Evolutionary conservation across 2,113 vertebrate species (phyloP).

Genomic region (Acrocephalus kingi): DNA sequence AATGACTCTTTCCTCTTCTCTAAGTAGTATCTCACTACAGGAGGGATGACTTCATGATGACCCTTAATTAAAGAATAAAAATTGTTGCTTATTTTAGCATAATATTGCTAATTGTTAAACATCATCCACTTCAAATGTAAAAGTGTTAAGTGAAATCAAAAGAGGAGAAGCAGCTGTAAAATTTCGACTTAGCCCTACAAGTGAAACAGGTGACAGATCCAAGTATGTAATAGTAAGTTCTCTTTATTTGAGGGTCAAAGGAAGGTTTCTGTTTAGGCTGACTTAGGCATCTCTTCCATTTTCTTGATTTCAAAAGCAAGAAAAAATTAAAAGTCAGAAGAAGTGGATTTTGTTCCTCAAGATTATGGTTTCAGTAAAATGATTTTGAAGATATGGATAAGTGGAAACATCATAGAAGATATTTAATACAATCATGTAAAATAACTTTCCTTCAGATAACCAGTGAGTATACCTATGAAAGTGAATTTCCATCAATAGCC

Average conservation of each 20-base stretch:
- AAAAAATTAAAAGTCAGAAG: neutral
- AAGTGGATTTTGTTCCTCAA: neutral
- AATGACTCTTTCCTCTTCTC: neutral
- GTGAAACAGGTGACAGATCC: neutral
- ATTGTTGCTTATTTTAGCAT: neutral
- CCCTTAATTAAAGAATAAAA: slow-evolving; percentile 2
- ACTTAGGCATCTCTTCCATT: neutral
- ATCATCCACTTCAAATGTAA: neutral
- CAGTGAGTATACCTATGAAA: neutral
- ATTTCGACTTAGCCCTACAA: neutral
- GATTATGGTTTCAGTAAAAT: neutral
- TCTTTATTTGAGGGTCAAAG: neutral
- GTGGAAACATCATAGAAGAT: neutral
- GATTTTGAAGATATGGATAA: neutral
- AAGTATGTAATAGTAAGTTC: neutral
- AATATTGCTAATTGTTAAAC: slow-evolving; percentile 18
- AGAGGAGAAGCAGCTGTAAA: neutral
- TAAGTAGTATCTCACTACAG: neutral
- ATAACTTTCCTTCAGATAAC: neutral
- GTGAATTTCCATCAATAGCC: neutral
- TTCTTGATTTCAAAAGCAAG: neutral
- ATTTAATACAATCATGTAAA: neutral
- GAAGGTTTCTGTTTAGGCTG: neutral
- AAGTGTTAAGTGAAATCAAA: neutral
- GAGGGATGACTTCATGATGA: neutral